phyloP scores from a whole-genome alignment of 1,140 invertebrate species.

The Plodia interpunctella region DNA sequence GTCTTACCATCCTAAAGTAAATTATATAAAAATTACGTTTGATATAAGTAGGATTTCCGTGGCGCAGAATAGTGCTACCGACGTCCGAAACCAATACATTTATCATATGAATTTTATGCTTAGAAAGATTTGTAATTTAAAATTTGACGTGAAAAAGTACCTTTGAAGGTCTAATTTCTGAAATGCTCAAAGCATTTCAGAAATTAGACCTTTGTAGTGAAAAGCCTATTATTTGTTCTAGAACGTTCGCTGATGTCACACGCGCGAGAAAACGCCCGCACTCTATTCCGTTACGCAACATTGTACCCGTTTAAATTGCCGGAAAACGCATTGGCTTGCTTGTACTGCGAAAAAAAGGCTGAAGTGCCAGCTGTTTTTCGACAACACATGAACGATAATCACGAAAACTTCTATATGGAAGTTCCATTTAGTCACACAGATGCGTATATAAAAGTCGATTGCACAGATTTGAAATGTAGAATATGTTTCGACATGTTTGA shows the following conservation, averaged over 20 bases:
- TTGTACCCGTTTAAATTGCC: slow-evolving; percentile 3
- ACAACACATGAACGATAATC: slow-evolving; percentile 46
- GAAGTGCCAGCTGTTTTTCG: slow-evolving; percentile 27
- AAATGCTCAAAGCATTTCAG: too few species aligned
- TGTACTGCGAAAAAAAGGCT: slow-evolving; percentile 1
- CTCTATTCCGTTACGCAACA: background rate
- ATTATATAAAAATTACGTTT: background rate
- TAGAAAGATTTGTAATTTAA: too few species aligned
- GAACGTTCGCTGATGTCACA: slow-evolving; percentile 46
- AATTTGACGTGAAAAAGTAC: too few species aligned
- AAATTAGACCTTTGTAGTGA: too few species aligned
- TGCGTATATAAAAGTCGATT: slow-evolving; percentile 1
- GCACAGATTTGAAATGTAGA: background rate
- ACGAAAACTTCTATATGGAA: slow-evolving; percentile 35
- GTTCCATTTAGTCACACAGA: slow-evolving; percentile 40
- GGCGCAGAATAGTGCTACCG: too few species aligned
- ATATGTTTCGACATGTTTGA: background rate
- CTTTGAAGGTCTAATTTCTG: too few species aligned
- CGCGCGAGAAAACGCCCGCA: slow-evolving; percentile 39
- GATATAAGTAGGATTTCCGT: too few species aligned
- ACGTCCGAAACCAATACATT: too few species aligned
- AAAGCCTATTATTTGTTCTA: slow-evolving; percentile 72
- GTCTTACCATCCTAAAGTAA: slow-evolving; percentile 24
- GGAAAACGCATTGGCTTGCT: background rate
- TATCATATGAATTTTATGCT: too few species aligned